Conservation (phyloP, 2,113 vertebrate genomes). For the Leucosticte australis region DNA sequence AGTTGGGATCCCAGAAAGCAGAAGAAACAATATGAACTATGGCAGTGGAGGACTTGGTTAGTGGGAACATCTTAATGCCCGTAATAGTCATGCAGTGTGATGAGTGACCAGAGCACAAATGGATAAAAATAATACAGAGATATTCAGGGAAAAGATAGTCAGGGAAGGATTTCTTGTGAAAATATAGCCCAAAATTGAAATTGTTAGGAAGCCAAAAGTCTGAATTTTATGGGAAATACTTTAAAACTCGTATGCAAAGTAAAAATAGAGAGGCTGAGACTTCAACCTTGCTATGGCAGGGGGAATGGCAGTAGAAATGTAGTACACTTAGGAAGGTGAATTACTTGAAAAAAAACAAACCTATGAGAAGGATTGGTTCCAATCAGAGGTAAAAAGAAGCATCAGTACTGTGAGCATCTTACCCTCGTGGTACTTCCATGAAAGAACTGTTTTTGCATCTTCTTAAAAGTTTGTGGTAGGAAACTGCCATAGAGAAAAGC, state of each 20-base stretch:
- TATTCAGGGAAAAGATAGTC: neutral
- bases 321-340: neutral
- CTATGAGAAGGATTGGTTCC: neutral
- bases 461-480: neutral
- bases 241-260: neutral
- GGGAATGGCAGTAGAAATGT: neutral
- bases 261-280: neutral
- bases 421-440: neutral
- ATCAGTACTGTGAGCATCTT: neutral
- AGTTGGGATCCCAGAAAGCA: neutral
- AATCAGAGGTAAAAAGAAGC: neutral
- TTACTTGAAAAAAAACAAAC: neutral
- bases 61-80: neutral
- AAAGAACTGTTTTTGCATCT: neutral
- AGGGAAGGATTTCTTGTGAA: neutral
- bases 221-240: neutral
- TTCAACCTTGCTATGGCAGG: neutral
- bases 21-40: neutral
- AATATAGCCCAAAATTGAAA: neutral
- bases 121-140: neutral
- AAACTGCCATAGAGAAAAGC: neutral
- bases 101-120: neutral
- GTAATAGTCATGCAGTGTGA: neutral
- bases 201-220: neutral
- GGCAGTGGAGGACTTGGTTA: neutral